Percentiles rank a stretch among this genome's conserved stretches.
Conservation (phyloP, 1,140 invertebrate genomes). For the Halyomorpha halys region DNA sequence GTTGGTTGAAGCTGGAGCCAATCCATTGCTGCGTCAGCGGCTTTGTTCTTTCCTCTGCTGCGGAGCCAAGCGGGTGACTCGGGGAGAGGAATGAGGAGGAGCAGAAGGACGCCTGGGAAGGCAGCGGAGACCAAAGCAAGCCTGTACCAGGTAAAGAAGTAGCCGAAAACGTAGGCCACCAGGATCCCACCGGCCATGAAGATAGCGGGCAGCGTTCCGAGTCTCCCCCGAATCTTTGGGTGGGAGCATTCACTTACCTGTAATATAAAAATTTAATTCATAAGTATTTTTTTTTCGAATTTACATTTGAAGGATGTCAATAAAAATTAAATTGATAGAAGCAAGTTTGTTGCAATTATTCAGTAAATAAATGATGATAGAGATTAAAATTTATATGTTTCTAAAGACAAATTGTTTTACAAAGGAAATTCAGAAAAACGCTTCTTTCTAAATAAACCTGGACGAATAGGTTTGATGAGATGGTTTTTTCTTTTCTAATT, state of each 20-base stretch:
- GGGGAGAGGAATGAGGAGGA: slow-evolving; percentile 42
- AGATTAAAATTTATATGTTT: too few relatives aligned
- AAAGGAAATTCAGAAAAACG: too few relatives aligned
- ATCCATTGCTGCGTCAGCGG: slow-evolving; percentile 38
- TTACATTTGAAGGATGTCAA: neutral
- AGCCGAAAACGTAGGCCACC: slow-evolving; percentile 46
- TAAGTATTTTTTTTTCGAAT: neutral
- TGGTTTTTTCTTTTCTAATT: too few relatives aligned
- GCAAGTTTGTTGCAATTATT: too few relatives aligned
- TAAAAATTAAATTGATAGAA: too few relatives aligned
- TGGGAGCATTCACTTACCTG: slow-evolving; percentile 53
- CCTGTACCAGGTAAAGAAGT: slow-evolving; percentile 46
- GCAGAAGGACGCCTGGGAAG: slow-evolving; percentile 38
- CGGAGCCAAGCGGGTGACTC: slow-evolving; percentile 48
- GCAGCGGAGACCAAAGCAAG: slow-evolving; percentile 41
- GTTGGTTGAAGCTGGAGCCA: slow-evolving; percentile 37
- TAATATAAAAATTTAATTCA: slow-evolving; percentile 29
- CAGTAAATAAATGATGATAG: too few relatives aligned
- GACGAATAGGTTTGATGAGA: too few relatives aligned
- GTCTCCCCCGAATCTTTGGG: slow-evolving; percentile 47
- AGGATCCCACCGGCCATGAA: slow-evolving; percentile 53
- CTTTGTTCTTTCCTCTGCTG: slow-evolving; percentile 38
- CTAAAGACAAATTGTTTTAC: too few relatives aligned
- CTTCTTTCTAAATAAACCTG: too few relatives aligned
- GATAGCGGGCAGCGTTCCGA: slow-evolving; percentile 51